Conservation (phyloP, 2,888 invertebrate species). For the Callimorpha dominula region DNA sequence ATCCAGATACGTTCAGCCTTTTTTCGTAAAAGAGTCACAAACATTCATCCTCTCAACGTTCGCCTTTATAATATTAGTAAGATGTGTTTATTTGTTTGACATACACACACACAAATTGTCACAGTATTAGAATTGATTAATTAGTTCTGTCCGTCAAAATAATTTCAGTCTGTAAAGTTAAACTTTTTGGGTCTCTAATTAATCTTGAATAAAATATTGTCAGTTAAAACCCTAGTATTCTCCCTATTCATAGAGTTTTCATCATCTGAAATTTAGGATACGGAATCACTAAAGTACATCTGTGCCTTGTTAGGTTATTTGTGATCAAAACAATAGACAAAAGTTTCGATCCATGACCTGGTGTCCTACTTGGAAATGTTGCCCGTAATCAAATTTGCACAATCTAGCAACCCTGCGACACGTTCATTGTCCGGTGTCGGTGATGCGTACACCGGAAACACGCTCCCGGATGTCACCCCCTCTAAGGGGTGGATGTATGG, state of each 20-base stretch:
- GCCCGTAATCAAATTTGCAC: slow-evolving; percentile 51
- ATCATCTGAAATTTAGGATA: neutral
- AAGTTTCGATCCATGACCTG: slow-evolving; percentile 25
- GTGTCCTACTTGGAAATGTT: slow-evolving; percentile 44
- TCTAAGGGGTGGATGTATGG: slow-evolving; percentile 27
- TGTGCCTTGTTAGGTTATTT: neutral
- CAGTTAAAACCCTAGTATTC: neutral
- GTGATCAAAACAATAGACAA: slow-evolving; percentile 28
- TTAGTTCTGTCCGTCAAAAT: neutral
- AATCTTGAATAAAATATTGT: too few species aligned
- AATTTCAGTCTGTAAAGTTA: neutral
- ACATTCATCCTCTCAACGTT: too few species aligned
- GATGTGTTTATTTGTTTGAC: too few species aligned
- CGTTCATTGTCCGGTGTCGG: slow-evolving; percentile 50
- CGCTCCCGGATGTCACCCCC: slow-evolving; percentile 49
- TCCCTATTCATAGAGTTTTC: neutral
- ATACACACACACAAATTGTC: too few species aligned
- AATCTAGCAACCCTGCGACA: slow-evolving; percentile 44
- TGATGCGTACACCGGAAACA: slow-evolving; percentile 52
- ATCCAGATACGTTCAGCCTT: too few species aligned
- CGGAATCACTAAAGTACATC: neutral
- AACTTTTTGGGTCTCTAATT: neutral
- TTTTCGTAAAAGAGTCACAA: too few species aligned
- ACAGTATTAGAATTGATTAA: too few species aligned
- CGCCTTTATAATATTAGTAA: too few species aligned